These are phyloP conservation scores for Caenorhabditis wallacei DNA, from an alignment of 2,888 invertebrate species.

Conservation along the genomic window DNA sequence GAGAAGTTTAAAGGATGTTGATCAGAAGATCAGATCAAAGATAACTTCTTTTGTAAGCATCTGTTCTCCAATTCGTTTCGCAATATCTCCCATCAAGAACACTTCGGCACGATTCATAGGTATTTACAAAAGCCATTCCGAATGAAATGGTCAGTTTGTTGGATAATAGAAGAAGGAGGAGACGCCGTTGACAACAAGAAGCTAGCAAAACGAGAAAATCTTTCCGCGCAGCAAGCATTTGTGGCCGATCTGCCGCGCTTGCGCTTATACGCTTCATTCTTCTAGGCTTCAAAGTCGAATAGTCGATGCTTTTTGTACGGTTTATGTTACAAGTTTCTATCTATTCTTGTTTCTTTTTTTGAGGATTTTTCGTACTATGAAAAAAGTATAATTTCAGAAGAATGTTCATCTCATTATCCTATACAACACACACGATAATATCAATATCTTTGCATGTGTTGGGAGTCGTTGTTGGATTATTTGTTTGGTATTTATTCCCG, in stretches of 20 bases:
- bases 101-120: conserved; percentile 1
- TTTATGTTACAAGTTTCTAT: neutral
- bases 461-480: conserved; percentile 76
- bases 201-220: conserved; percentile 37
- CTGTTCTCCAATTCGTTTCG: neutral
- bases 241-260: conserved; percentile 25
- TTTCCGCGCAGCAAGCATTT: conserved; percentile 24
- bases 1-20: neutral
- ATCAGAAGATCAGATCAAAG: neutral
- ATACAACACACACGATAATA: conserved; percentile 73
- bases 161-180: conserved; percentile 16
- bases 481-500: conserved; percentile 81
- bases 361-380: too few relatives aligned
- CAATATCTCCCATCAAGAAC: conserved; percentile 13
- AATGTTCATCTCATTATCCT: conserved; percentile 71
- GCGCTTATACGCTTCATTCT: conserved; percentile 30
- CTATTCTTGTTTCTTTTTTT: neutral
- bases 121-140: conserved; percentile 17
- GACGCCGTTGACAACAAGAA: conserved; percentile 20
- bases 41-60: neutral
- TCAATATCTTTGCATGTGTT: conserved; percentile 75
- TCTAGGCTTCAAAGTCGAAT: neutral
- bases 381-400: neutral
- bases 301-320: neutral
- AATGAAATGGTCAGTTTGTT: conserved; percentile 18